These are phyloP conservation scores for Acanthurus leucopareius DNA, from an alignment of 2,797 vertebrate species.

Conservation along the genomic window DNA sequence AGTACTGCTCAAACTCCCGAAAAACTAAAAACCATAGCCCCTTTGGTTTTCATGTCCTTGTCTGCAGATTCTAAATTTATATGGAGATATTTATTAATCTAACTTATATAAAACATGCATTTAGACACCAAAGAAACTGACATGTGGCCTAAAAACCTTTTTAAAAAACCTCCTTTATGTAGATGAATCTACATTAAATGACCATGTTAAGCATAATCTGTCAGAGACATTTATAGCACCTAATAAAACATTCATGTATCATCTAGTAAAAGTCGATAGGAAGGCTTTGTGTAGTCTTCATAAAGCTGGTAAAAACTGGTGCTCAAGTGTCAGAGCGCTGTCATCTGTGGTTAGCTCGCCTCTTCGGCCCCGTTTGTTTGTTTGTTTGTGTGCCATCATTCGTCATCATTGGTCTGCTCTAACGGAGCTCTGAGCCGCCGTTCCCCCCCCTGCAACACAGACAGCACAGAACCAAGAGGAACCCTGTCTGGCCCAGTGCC, in stretches of 20 bases:
- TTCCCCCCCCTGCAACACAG: constrained; percentile 26
- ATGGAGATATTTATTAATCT: too few relatives aligned
- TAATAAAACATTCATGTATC: not conserved
- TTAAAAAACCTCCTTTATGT: not conserved
- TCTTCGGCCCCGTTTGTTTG: constrained; percentile 41
- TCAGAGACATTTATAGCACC: not conserved
- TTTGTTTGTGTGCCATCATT: constrained; percentile 68
- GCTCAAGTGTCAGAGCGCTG: constrained; percentile 49
- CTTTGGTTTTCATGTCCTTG: too few relatives aligned
- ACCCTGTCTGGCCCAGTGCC: constrained; percentile 73
- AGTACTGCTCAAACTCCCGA: too few relatives aligned
- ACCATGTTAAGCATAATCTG: not conserved
- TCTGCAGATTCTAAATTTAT: too few relatives aligned
- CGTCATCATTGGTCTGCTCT: constrained; percentile 71
- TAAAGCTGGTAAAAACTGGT: constrained; percentile 34
- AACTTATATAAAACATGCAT: too few relatives aligned
- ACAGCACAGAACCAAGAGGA: constrained; percentile 63
- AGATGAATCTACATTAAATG: not conserved
- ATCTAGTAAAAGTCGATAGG: constrained; percentile 5
- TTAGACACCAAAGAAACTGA: not conserved
- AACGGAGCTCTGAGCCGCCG: constrained; percentile 51
- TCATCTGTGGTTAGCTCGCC: constrained; percentile 45
- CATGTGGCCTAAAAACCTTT: not conserved
- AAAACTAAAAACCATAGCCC: too few relatives aligned
- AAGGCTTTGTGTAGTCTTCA: constrained; percentile 19